phyloP scores from a whole-genome alignment of 2,797 vertebrate species.

The Eulemur rubriventer region DNA sequence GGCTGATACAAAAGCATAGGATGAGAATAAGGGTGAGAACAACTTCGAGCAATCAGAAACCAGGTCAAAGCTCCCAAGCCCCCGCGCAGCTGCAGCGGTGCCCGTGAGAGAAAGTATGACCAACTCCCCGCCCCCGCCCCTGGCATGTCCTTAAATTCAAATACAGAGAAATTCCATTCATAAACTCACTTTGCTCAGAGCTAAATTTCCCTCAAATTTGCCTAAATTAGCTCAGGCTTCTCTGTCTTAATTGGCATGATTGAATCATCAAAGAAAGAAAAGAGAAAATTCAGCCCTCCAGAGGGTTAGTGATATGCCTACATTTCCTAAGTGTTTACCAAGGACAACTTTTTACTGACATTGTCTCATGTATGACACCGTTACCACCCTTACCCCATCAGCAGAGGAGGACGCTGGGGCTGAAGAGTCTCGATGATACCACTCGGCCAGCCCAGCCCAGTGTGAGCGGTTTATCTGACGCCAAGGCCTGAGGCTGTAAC shows the following conservation, averaged over 20 bases:
- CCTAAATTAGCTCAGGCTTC: slow-evolving; percentile 43
- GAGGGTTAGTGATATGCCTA: neutral
- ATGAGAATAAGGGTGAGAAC: neutral
- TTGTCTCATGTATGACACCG: neutral
- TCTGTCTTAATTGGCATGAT: slow-evolving; percentile 64
- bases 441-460: neutral
- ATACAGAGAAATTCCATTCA: slow-evolving; percentile 19
- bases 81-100: neutral
- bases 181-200: slow-evolving; percentile 26
- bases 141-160: neutral
- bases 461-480: neutral
- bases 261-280: slow-evolving; percentile 54
- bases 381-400: neutral
- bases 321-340: neutral
- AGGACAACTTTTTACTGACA: neutral
- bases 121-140: neutral
- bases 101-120: neutral
- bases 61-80: neutral
- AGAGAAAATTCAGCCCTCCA: slow-evolving; percentile 28
- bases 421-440: neutral
- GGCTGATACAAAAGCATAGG: neutral
- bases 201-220: slow-evolving; percentile 50
- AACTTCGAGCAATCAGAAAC: neutral
- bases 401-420: neutral
- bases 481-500: neutral